Base-by-base conservation (phyloP, 2,113 vertebrate species). In the Grantiella picta region DNA sequence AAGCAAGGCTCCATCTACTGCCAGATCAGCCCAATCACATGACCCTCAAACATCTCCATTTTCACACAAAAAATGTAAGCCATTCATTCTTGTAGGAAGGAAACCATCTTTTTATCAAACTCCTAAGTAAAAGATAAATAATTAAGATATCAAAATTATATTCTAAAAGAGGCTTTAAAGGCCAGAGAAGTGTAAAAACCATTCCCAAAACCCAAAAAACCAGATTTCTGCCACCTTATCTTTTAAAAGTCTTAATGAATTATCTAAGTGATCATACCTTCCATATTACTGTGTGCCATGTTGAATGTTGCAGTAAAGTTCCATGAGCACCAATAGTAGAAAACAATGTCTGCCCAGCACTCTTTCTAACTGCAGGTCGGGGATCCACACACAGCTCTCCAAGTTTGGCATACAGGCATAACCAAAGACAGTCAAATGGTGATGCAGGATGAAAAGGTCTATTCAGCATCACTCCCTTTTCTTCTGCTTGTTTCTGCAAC, bases 271-370 rank as follows among this genome's bases (percentile, higher is more conserved):
- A 38, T 64, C 87, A 14, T 98, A 98, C 98, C 98, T 99, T 99
- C 99, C 99, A 99, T 92, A 99, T 98, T 56, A 99, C 99, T 44
- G 99, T 99, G 92, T 99, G 99, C 99, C 99, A 99, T 0, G 99
- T 99, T 40, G 98, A 98, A 88, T 99, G 99, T 59, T 99, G 99
- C 84, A 99, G 96, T 90, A 99, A 98, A 16, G 99, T 99, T 75
- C 99, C 99, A 68, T 99, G 99, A 50, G 99, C 99, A 54, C 99
- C 99, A 52, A 99, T 98, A 42, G 99, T 99, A 92, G 99, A 99
- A 97, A 99, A 99, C 80, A 99, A 92, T 0, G 99, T 99, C 94
- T 99, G 99, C 5, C 99, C 99, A 2, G 99, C 99, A 3, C 99
- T 99, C 96, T 99, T 99, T 14, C 99, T 98, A 61, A 99, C 99